Conservation (phyloP, 2,888 invertebrate genomes). For the Mythimna vitellina region DNA sequence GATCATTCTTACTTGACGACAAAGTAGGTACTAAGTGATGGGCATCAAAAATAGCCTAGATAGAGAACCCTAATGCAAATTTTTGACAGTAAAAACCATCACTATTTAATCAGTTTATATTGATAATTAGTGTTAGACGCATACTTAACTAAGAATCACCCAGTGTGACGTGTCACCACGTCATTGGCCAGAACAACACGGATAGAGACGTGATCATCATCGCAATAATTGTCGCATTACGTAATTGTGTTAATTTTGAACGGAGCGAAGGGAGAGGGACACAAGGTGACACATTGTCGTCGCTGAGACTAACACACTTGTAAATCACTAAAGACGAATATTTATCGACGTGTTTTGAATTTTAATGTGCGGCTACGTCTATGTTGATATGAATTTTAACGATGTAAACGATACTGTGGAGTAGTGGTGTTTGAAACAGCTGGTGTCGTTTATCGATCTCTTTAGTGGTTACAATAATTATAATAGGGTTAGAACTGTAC, state of each 20-base stretch:
- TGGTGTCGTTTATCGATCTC: background rate
- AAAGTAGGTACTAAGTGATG: background rate
- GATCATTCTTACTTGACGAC: background rate
- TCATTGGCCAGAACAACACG: slow-evolving; percentile 43
- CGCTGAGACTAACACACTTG: slow-evolving; percentile 10
- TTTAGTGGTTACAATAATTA: background rate
- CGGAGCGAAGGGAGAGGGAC: slow-evolving; percentile 51
- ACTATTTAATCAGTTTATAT: slow-evolving; percentile 27
- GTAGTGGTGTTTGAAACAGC: background rate
- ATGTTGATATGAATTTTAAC: background rate
- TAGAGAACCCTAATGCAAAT: background rate
- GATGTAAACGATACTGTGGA: background rate
- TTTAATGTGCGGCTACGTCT: slow-evolving; percentile 4
- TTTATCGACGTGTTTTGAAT: slow-evolving; percentile 26
- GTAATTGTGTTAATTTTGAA: slow-evolving; percentile 63
- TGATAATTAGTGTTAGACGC: slow-evolving; percentile 28
- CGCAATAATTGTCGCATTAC: slow-evolving; percentile 61
- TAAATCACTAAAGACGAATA: slow-evolving; percentile 38
- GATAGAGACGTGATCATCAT: slow-evolving; percentile 58
- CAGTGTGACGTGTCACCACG: slow-evolving; percentile 46
- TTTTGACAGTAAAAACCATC: background rate
- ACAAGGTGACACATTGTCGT: slow-evolving; percentile 53
- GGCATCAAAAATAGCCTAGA: background rate
- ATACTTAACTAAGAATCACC: slow-evolving; percentile 49
- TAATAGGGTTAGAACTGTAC: background rate